These are phyloP conservation scores for Aphis gossypii DNA, from an alignment of 1,140 invertebrate species.

Conservation along the genomic window DNA sequence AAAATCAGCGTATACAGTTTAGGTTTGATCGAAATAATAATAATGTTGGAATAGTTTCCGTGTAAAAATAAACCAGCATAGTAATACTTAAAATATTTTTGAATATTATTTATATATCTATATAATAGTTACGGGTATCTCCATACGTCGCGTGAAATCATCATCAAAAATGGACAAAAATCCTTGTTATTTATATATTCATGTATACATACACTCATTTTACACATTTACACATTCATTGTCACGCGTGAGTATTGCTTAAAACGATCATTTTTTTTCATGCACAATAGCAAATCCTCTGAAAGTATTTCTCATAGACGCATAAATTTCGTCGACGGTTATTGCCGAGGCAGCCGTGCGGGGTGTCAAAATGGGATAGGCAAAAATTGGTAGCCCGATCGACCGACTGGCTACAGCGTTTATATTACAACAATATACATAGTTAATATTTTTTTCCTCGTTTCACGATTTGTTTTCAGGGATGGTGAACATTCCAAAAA, in stretches of 20 bases:
- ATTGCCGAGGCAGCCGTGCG: background rate
- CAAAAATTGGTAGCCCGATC: background rate
- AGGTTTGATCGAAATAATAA: background rate
- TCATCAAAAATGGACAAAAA: background rate
- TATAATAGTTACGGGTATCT: background rate
- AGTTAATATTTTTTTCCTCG: background rate
- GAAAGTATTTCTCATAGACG: background rate
- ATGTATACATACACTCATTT: background rate
- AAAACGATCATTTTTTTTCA: background rate
- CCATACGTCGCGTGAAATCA: background rate
- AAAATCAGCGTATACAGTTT: background rate
- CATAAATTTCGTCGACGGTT: constrained; percentile 1
- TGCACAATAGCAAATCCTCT: background rate
- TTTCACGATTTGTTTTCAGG: background rate
- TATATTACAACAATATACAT: constrained; percentile 17
- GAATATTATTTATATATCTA: background rate
- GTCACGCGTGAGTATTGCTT: background rate
- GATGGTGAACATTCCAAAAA: background rate
- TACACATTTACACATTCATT: background rate
- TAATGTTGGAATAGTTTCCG: background rate
- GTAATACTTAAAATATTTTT: background rate
- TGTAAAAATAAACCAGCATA: background rate
- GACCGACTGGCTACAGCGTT: background rate
- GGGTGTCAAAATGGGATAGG: constrained; percentile 1
- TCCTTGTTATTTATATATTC: background rate